phyloP scores from a whole-genome alignment of 2,113 vertebrate genomes.

The Talpa occidentalis region DNA sequence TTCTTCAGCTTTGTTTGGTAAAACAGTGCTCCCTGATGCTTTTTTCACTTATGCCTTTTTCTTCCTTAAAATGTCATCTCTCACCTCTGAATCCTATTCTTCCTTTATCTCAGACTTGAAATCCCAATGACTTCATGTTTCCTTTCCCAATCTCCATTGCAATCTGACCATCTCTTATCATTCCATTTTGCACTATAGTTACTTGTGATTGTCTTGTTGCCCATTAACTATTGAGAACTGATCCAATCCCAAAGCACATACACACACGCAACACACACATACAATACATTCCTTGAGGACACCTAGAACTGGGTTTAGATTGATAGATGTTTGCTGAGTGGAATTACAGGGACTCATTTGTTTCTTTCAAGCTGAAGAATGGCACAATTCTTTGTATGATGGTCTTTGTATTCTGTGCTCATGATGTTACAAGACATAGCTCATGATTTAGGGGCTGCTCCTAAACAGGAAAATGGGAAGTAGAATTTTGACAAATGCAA shows the following conservation, averaged over 20 bases:
- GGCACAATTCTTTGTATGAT: conserved; percentile 29
- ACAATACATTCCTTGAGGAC: not conserved
- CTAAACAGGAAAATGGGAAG: conserved; percentile 23
- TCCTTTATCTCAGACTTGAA: conserved; percentile 38
- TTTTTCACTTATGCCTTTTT: not conserved
- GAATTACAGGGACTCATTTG: not conserved
- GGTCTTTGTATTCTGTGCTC: not conserved
- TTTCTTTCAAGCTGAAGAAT: conserved; percentile 40
- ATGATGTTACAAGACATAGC: not conserved
- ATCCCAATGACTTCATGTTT: not conserved
- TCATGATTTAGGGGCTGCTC: not conserved
- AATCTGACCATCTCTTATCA: conserved; percentile 19
- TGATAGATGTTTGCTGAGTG: conserved; percentile 41
- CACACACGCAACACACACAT: not conserved
- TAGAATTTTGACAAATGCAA: conserved; percentile 51
- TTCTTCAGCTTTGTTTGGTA: conserved; percentile 52
- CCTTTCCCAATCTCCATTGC: not conserved
- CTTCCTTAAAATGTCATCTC: not conserved
- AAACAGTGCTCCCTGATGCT: not conserved
- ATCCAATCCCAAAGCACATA: not conserved
- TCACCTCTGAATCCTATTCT: not conserved
- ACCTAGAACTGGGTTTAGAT: not conserved
- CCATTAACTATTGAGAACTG: not conserved
- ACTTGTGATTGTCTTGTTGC: not conserved
- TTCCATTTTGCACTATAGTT: not conserved